Conservation (phyloP, 2,113 vertebrate genomes). For the Myotis yumanensis region DNA sequence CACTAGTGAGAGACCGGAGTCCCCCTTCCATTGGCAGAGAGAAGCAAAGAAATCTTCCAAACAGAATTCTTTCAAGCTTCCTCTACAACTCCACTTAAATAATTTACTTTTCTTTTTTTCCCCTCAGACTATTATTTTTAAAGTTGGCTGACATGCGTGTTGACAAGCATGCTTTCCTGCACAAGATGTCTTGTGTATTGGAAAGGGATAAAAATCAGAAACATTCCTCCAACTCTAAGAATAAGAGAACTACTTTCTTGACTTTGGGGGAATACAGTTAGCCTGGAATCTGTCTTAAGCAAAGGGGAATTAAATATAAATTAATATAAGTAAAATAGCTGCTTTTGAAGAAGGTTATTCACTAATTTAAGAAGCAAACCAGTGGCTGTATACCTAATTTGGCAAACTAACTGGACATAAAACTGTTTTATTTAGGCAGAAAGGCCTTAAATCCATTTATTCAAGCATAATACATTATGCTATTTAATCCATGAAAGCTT, state of each 20-base stretch:
- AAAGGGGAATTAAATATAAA: conserved; percentile 70
- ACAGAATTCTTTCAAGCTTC: conserved; percentile 90
- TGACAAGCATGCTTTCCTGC: conserved; percentile 86
- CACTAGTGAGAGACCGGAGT: conserved; percentile 85
- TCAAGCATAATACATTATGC: conserved; percentile 54
- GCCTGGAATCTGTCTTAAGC: conserved; percentile 73
- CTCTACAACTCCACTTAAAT: conserved; percentile 90
- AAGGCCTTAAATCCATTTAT: conserved; percentile 70
- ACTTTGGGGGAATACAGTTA: conserved; percentile 73
- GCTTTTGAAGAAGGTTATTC: conserved; percentile 47
- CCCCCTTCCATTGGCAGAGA: conserved; percentile 83
- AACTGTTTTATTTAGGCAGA: conserved; percentile 38
- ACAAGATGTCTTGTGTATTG: conserved; percentile 83
- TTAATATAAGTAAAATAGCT: conserved; percentile 74
- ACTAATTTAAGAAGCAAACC: conserved; percentile 58
- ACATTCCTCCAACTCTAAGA: conserved; percentile 64
- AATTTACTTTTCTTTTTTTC: conserved; percentile 90
- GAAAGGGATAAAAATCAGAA: conserved; percentile 75
- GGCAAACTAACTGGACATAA: conserved; percentile 57
- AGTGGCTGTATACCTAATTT: background rate
- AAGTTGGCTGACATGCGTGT: conserved; percentile 87
- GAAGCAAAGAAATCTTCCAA: conserved; percentile 87
- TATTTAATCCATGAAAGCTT: conserved; percentile 61
- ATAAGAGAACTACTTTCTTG: conserved; percentile 76
- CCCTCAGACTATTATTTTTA: conserved; percentile 86